phyloP scores from a whole-genome alignment of 2,113 vertebrate genomes.

The Ancistrus triradiatus region DNA sequence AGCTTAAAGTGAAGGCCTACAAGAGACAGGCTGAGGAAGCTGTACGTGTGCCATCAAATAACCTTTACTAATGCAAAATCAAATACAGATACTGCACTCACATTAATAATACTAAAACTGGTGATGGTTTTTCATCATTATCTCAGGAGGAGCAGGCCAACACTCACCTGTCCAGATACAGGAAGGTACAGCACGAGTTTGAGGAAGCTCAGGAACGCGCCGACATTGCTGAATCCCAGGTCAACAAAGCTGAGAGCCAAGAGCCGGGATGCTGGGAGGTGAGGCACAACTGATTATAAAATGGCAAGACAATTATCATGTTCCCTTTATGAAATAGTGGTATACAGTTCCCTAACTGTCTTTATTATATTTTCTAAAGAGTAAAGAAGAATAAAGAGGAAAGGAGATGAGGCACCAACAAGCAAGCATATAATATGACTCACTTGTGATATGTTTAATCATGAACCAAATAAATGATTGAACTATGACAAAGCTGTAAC shows the following conservation, averaged over 20 bases:
- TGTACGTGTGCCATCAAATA: conserved; percentile 50
- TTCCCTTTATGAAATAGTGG: too few species aligned
- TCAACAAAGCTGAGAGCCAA: conserved; percentile 75
- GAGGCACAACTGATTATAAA: not conserved
- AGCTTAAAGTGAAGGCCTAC: conserved; percentile 72
- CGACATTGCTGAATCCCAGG: conserved; percentile 77
- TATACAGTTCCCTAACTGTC: too few species aligned
- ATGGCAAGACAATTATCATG: not conserved
- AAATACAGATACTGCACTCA: not conserved
- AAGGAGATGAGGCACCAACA: conserved; percentile 20
- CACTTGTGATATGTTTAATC: conserved; percentile 41
- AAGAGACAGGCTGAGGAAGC: conserved; percentile 70
- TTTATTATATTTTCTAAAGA: not conserved
- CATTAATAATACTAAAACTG: not conserved
- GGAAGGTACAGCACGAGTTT: conserved; percentile 74
- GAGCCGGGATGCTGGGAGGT: not conserved
- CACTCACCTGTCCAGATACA: too few species aligned
- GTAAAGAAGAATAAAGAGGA: conserved; percentile 15
- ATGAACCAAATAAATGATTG: too few species aligned
- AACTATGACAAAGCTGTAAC: too few species aligned
- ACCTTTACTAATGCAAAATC: too few species aligned
- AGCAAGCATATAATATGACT: conserved; percentile 62
- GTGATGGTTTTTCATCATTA: not conserved
- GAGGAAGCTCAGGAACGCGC: too few species aligned
- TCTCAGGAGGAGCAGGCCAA: conserved; percentile 62